A percentile compares a stretch with the other conserved stretches of the same genome.
These are phyloP conservation scores for Steinernema feltiae DNA, from an alignment of 1,140 invertebrate genomes.

Conservation along the genomic window DNA sequence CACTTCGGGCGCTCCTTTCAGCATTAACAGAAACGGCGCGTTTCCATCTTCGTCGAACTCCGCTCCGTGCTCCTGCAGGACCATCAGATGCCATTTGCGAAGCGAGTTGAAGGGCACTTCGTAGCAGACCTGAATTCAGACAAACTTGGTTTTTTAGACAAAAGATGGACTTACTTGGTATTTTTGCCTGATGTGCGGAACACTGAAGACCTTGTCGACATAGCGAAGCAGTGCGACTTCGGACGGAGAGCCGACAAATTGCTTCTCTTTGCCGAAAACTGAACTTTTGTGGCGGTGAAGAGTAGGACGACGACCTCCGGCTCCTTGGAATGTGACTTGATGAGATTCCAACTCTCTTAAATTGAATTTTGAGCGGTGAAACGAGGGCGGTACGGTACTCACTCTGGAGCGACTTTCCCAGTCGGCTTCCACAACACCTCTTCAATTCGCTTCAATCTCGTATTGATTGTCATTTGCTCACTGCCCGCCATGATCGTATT, in stretches of 20 bases:
- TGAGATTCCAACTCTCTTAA: too few relatives aligned
- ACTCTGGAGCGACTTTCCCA: too few relatives aligned
- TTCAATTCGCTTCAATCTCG: too few relatives aligned
- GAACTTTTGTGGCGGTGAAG: too few relatives aligned
- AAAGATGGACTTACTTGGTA: constrained; percentile 27
- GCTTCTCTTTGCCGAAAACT: too few relatives aligned
- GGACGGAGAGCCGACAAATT: constrained; percentile 41
- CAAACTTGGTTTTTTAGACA: constrained; percentile 15
- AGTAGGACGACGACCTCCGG: not conserved
- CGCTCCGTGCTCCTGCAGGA: constrained; percentile 23
- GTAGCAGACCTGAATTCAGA: constrained; percentile 42
- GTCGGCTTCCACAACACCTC: too few relatives aligned
- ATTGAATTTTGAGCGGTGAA: too few relatives aligned
- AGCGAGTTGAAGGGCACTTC: constrained; percentile 55
- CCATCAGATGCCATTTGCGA: constrained; percentile 50
- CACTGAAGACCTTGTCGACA: constrained; percentile 28
- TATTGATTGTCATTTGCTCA: not conserved
- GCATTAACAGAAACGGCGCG: constrained; percentile 42
- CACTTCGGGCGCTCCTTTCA: constrained; percentile 53
- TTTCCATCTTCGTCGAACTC: not conserved
- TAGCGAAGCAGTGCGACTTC: constrained; percentile 41
- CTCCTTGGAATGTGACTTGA: not conserved
- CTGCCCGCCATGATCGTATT: not conserved
- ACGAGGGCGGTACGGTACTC: too few relatives aligned
- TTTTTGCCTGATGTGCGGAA: constrained; percentile 21